Conservation (phyloP, 1,140 invertebrate genomes). For the Drosophila chauvacae region DNA sequence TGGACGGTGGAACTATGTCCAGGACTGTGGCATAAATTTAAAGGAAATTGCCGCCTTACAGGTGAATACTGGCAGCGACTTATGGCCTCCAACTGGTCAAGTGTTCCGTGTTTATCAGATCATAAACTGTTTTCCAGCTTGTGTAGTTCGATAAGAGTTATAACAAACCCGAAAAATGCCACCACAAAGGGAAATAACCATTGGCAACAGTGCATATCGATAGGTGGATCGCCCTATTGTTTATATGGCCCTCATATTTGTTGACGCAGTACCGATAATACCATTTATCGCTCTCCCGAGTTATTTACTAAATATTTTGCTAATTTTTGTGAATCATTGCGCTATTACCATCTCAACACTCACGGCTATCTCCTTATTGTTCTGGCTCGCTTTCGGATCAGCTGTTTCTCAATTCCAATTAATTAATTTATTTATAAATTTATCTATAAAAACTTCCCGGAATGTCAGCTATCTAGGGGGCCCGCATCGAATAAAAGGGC, state of each 20-base stretch:
- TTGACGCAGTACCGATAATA: conserved; percentile 26
- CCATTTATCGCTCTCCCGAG: conserved; percentile 27
- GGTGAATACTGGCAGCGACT: conserved; percentile 9
- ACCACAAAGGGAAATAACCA: conserved; percentile 22
- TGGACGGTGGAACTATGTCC: conserved; percentile 31
- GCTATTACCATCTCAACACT: conserved; percentile 20
- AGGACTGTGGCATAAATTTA: conserved; percentile 51
- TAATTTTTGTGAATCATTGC: conserved; percentile 32
- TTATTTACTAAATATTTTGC: conserved; percentile 30
- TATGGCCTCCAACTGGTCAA: conserved; percentile 43
- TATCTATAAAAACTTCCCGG: conserved; percentile 27
- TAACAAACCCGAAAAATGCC: conserved; percentile 31
- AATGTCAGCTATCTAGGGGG: conserved; percentile 19
- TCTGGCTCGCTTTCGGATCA: not conserved
- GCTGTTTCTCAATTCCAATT: conserved; percentile 15
- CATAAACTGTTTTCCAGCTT: conserved; percentile 43
- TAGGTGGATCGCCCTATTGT: conserved; percentile 23
- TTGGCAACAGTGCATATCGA: conserved; percentile 44
- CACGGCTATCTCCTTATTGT: conserved; percentile 12
- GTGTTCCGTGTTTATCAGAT: conserved; percentile 48
- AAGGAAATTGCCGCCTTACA: conserved; percentile 41
- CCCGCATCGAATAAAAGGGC: conserved; percentile 11
- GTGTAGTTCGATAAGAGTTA: conserved; percentile 38
- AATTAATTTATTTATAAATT: conserved; percentile 24
- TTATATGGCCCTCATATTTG: conserved; percentile 46